Evolutionary conservation across 2,888 invertebrate species (phyloP), one percentile per base, ranked within the genome.

Genomic region (Luperina nickerlii): DNA sequence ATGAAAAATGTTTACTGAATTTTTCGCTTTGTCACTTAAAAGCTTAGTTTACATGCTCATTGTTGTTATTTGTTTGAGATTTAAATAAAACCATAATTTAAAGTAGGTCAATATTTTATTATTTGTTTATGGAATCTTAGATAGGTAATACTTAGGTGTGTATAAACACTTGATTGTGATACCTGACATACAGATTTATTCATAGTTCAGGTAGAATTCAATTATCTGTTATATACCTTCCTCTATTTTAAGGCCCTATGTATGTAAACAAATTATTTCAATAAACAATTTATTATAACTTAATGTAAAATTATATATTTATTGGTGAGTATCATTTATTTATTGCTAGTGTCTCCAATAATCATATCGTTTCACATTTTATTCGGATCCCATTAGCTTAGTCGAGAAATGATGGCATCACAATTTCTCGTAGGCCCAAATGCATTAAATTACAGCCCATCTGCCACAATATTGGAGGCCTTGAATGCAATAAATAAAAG

Each of bases 321-420:
- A 82, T 82, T 63, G 38, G 24, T 66, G 38, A 71, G 11, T 57
- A 54, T 81, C 15, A 62, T 62, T 71, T 74, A 81, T 66, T 82
- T 70, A 74, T 70, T 20, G 32, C n/a, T 18, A 20, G 24, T 48
- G 73, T 69, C 15, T 48, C 63, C 9, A 70, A 70, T 62, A 74
- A 67, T 81, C 54, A 62, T 81, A 62, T 62, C 38, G 38, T 70
- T 80, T 84, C 60, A 72, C 18, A 54, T 68, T 71, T 83, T 72
- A 79, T 72, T 73, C 54, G 27, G 27, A 68, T 73, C 18, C 60
- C 72, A 60, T 79, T 32, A 69, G 32, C 65, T 77, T 11, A 65
- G n/a, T 57, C 62, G 24, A 24, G 15, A 71, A 78, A 38, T 54
- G 1, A 76, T 60, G 18, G 54, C 27, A 6, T 57, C 38, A 42